Conservation (phyloP, 2,113 vertebrate species). For the Plestiodon gilberti region DNA sequence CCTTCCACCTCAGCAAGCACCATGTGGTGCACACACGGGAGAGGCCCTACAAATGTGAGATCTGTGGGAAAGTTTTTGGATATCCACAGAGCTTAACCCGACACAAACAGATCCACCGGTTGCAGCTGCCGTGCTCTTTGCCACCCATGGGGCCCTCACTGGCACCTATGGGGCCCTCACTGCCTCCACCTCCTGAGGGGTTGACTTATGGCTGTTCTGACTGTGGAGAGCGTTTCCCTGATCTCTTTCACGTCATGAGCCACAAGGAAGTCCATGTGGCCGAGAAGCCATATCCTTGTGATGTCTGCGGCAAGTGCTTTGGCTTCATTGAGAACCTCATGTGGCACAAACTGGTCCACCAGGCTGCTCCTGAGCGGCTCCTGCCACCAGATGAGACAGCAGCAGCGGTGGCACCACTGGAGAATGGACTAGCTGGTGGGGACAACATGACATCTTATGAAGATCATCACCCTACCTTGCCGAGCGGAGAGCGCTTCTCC, state of each 20-base stretch:
- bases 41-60: conserved; percentile 91
- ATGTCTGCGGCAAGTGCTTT: conserved; percentile 75
- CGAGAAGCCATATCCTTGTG: conserved; percentile 72
- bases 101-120: conserved; percentile 89
- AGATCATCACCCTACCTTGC: conserved; percentile 52
- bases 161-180: conserved; percentile 58
- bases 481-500: conserved; percentile 80
- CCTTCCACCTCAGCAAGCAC: conserved; percentile 92
- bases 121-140: conserved; percentile 80
- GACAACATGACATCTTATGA: conserved; percentile 48
- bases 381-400: conserved; percentile 59
- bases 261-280: conserved; percentile 75
- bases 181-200: conserved; percentile 66
- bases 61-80: conserved; percentile 92
- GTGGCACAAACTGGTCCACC: conserved; percentile 78
- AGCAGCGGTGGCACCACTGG: conserved; percentile 74
- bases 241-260: conserved; percentile 75
- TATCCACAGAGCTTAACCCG: conserved; percentile 93
- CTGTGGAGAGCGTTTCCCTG: conserved; percentile 76
- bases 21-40: conserved; percentile 92
- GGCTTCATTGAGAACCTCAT: conserved; percentile 79
- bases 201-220: conserved; percentile 72
- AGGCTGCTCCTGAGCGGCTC: conserved; percentile 75
- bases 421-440: conserved; percentile 71
- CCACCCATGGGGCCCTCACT: conserved; percentile 49